These are phyloP conservation scores for Caracal caracal DNA, from an alignment of 2,113 vertebrate species.

Conservation along the genomic window DNA sequence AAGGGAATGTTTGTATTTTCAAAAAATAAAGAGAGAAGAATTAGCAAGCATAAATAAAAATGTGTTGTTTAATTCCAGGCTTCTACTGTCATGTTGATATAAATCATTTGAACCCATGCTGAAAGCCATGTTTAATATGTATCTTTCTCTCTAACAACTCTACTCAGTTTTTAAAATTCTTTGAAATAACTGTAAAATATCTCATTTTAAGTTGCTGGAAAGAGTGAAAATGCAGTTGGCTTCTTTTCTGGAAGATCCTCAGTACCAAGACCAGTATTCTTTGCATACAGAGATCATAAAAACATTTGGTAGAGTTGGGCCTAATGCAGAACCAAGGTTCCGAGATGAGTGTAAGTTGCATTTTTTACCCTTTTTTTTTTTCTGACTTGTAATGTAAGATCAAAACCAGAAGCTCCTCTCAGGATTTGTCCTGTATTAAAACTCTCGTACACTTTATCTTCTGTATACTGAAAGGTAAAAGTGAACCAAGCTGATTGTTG, in stretches of 20 bases:
- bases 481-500: not conserved
- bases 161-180: constrained; percentile 44
- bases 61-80: not conserved
- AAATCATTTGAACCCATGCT: not conserved
- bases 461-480: not conserved
- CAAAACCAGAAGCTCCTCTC: not conserved
- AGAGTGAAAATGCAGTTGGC: constrained; percentile 99
- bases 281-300: constrained; percentile 98
- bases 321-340: constrained; percentile 98
- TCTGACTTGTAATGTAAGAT: not conserved
- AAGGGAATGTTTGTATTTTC: constrained; percentile 45
- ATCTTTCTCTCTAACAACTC: not conserved
- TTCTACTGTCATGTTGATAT: not conserved
- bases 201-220: constrained; percentile 92
- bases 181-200: constrained; percentile 62
- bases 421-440: not conserved
- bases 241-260: constrained; percentile 97
- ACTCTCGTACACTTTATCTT: not conserved
- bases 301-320: constrained; percentile 97
- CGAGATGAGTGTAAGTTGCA: constrained; percentile 95
- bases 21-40: not conserved
- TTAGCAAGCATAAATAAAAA: constrained; percentile 33
- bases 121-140: constrained; percentile 2
- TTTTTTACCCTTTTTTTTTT: constrained; percentile 44
- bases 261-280: constrained; percentile 99